Evolutionary conservation across 64 coral and sea anemone genomes (phyloP), one percentile per base, ranked within the genome.

Genomic region (Montipora foliosa): DNA sequence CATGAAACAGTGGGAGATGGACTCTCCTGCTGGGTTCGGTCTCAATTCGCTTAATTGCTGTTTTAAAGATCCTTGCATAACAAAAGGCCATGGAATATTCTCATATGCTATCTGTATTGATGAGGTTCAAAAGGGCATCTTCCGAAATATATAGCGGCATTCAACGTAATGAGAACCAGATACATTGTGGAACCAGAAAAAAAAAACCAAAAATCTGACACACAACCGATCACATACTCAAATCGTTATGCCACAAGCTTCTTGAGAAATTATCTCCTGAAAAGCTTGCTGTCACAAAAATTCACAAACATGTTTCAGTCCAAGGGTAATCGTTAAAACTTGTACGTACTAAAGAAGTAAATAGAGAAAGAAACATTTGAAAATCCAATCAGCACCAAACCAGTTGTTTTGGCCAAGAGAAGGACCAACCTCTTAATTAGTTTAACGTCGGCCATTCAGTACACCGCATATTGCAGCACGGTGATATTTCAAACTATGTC

Each of bases 141-240:
- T 50, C 8, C 6, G 2, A 84, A 71, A 67, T 44, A 71, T 46
- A 44, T 67, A 60, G 44, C 17, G 67, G 19, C 48, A 49, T 72
- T 68, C 64, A 19, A 71, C 44, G 16, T 86, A 71, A 86, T 86
- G 47, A 86, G 82, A 86, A 71, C 62, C 82, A 86, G 82, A 86
- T 19, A 84, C 67, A 15, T 84, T 46, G 37, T 14, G 67, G 44
- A 67, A 84, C 29, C 2, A 8, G 44, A 74, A 2, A 3, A 74
- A 3, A 74, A 21, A 21, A 29, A 24, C 19, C 9, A 24, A 74
- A n/a, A 24, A 5, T 55, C 52, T 55, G 52, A 55, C 52, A 6
- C 10, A 55, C 37, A 55, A 10, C 52, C 52, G 52, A 55, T 7
- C 52, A 37, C 37, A 37, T 37, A 37, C 37, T 37, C 37, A 37